Evolutionary conservation across 2,888 invertebrate species (phyloP), one percentile per base, ranked within the genome.

Genomic region (Aleiodes alternator): DNA sequence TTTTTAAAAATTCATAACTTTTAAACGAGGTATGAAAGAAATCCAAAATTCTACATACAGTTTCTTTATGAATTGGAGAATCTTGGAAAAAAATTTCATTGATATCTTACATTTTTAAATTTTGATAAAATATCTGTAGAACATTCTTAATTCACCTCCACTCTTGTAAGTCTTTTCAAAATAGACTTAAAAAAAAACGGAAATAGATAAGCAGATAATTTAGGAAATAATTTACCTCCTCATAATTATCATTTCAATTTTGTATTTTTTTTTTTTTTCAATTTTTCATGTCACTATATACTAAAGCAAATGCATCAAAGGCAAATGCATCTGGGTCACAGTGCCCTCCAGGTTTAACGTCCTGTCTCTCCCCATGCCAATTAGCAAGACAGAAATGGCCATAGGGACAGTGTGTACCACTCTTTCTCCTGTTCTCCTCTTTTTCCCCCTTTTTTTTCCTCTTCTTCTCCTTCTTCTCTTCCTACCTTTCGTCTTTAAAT

Each of bases 301-400:
- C 14, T 61, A 14, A 43, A 48, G 48, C 14, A 64, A 64, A 43
- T 64, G 14, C 48, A 64, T 64, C 48, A 48, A n/a, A 9, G 56
- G 31, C 53, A 48, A n/a, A 9, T 48, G 31, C 53, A 64, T 64
- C 29, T 75, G 50, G 71, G 57, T 66, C 71, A 71, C 34, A 51
- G 51, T 66, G 51, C 38, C 51, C 71, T 50, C 64, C 34, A 51
- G 55, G 56, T 64, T 72, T 50, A 29, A 56, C 69, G 56, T 68
- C 59, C 53, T 51, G 57, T 61, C 64, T 57, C 43, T 51, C 61
- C 61, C 64, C 64, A 64, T 48, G 64, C 68, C 57, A 71, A 75
- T 75, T 75, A 75, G 64, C 66, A 48, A 31, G 61, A 53, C 72
- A 64, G 16, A 16, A 64, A 64, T 64, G 64, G 48, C 64, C 64